phyloP scores from a whole-genome alignment of 2,797 vertebrate species.

The Chromis chromis region DNA sequence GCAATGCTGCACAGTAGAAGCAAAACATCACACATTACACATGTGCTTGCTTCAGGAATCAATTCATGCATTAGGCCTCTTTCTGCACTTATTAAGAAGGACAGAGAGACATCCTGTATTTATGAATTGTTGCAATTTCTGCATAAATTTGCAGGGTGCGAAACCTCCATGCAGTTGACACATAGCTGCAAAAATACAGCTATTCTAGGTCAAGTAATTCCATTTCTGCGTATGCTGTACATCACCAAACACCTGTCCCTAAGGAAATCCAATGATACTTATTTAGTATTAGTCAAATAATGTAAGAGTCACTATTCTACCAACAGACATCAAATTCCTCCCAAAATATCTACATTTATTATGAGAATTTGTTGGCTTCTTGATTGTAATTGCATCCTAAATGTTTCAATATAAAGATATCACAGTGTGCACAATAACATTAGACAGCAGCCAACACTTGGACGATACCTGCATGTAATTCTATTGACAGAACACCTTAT shows the following conservation, averaged over 20 bases:
- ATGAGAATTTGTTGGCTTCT: background rate
- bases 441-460: constrained; percentile 1
- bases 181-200: background rate
- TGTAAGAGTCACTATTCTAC: background rate
- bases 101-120: background rate
- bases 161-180: constrained; percentile 4
- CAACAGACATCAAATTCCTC: background rate
- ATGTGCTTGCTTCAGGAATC: background rate
- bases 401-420: background rate
- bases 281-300: no score
- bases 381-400: background rate
- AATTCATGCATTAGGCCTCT: background rate
- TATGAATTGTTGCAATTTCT: background rate
- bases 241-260: background rate
- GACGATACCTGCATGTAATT: constrained; percentile 13
- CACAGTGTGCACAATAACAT: constrained; percentile 7
- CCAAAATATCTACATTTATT: background rate
- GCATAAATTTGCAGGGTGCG: fast-evolving
- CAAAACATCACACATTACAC: constrained; percentile 8
- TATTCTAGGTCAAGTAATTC: background rate
- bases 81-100: background rate
- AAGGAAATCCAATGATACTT: no score
- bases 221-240: background rate
- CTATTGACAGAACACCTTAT: constrained; percentile 34
- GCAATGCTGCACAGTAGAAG: background rate